Conservation (phyloP, 1,140 invertebrate species). For the Neelides sp. region DNA sequence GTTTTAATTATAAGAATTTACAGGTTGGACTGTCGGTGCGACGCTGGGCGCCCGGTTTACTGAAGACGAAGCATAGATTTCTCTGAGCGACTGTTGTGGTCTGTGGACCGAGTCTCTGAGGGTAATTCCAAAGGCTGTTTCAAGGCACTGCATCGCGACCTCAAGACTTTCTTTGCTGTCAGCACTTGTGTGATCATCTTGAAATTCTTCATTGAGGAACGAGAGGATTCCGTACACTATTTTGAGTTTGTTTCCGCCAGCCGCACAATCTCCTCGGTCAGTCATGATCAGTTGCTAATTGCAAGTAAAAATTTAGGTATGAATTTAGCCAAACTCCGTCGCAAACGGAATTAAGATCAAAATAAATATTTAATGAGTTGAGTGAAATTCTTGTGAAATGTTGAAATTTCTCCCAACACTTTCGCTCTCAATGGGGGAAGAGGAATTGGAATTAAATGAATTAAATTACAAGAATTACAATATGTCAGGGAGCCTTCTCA, state of each 20-base stretch:
- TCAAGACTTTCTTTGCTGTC: conserved; percentile 69
- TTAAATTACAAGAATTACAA: too few relatives aligned
- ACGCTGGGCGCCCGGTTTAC: neutral
- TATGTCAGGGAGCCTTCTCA: too few relatives aligned
- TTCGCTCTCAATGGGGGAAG: too few relatives aligned
- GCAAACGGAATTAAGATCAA: too few relatives aligned
- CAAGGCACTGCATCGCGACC: conserved; percentile 70
- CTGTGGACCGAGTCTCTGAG: conserved; percentile 34
- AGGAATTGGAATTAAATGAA: too few relatives aligned
- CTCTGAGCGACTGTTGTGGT: conserved; percentile 15
- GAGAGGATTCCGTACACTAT: conserved; percentile 15
- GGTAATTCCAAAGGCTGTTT: conserved; percentile 57
- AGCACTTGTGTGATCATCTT: conserved; percentile 30
- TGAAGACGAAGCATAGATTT: neutral
- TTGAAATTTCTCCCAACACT: too few relatives aligned
- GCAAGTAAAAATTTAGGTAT: too few relatives aligned
- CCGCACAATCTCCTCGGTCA: too few relatives aligned
- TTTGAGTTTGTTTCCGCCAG: conserved; percentile 3
- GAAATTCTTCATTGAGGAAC: conserved; percentile 26
- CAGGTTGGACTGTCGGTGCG: neutral
- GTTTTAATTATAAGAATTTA: neutral
- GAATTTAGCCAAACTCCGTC: too few relatives aligned
- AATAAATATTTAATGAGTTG: too few relatives aligned
- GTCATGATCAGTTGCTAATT: too few relatives aligned
- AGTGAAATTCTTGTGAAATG: too few relatives aligned